These are phyloP conservation scores for Prionailurus bengalensis DNA, from an alignment of 2,113 vertebrate species.

Conservation along the genomic window DNA sequence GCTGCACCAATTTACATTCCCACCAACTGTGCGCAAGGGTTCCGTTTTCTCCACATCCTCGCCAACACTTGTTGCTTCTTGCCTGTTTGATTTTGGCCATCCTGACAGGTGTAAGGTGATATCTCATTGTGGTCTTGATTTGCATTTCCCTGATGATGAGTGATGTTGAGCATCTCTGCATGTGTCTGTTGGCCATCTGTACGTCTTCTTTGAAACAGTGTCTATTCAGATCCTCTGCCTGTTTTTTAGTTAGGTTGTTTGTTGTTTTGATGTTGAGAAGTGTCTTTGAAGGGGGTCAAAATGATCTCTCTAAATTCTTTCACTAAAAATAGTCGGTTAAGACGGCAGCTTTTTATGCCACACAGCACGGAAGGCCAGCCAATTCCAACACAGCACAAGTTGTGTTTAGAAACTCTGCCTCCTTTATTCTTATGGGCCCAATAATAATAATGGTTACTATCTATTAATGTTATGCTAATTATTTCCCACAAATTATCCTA, in stretches of 20 bases:
- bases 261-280: neutral
- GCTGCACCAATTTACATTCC: neutral
- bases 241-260: neutral
- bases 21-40: neutral
- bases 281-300: neutral
- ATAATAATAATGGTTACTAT: neutral
- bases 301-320: neutral
- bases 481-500: neutral
- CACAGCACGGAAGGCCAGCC: neutral
- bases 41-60: neutral
- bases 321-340: neutral
- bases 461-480: neutral
- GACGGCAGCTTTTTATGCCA: neutral
- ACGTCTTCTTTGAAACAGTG: neutral
- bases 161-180: neutral
- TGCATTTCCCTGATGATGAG: neutral
- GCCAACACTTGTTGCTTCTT: neutral
- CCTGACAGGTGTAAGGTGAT: neutral
- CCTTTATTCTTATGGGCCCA: neutral
- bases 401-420: neutral
- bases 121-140: neutral
- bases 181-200: neutral
- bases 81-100: neutral
- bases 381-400: neutral
- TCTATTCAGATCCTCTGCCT: neutral